Percentiles rank a stretch among this genome's conserved stretches.
These are phyloP conservation scores for Tetragnatha montana DNA, from an alignment of 2,888 invertebrate genomes.

Conservation along the genomic window DNA sequence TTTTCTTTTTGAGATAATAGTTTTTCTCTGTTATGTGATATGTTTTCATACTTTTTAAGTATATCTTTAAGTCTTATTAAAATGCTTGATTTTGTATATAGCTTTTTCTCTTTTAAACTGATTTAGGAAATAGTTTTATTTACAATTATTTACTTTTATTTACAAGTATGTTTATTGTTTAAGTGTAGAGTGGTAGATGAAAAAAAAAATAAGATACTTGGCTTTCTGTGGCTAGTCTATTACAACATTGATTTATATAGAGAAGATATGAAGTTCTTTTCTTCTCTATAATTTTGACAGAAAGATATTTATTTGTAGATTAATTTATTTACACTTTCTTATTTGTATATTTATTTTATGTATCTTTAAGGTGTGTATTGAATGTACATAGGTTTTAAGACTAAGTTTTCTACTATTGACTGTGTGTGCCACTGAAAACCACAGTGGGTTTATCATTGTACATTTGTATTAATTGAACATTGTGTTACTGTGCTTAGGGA, in stretches of 20 bases:
- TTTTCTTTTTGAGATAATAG: not conserved
- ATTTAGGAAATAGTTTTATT: constrained; percentile 10
- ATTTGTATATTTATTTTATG: not conserved
- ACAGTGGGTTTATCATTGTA: constrained; percentile 50
- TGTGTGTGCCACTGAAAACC: constrained; percentile 67
- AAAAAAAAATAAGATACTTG: not conserved
- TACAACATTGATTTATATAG: not conserved
- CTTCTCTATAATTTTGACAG: not conserved
- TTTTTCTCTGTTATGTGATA: not conserved
- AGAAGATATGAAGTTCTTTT: not conserved
- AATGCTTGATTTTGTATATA: constrained; percentile 7
- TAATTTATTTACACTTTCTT: constrained; percentile 3
- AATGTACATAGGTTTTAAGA: constrained; percentile 8
- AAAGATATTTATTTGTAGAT: constrained; percentile 23
- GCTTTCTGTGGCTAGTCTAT: not conserved
- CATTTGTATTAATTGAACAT: constrained; percentile 53
- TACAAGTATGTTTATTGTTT: not conserved
- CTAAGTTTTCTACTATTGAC: constrained; percentile 49
- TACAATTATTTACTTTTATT: constrained; percentile 22
- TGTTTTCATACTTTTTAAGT: not conserved
- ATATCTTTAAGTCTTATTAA: not conserved
- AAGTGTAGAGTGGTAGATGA: not conserved
- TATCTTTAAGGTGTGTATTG: not conserved
- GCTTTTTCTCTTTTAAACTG: not conserved
- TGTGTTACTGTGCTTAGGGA: constrained; percentile 14